phyloP scores from a whole-genome alignment of 2,113 vertebrate genomes.

The Rafetus swinhoei region DNA sequence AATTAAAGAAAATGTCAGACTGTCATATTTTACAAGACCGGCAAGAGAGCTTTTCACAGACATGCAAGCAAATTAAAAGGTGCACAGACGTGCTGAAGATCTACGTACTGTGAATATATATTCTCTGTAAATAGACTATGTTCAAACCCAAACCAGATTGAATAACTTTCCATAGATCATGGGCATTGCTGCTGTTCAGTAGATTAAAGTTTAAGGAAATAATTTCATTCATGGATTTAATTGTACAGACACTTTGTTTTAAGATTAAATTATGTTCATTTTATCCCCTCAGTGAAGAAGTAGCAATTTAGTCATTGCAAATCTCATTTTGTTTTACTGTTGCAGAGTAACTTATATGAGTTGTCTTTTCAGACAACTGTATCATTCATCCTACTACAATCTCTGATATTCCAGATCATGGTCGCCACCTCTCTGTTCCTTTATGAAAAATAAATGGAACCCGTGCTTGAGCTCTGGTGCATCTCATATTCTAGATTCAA shows the following conservation, averaged over 20 bases:
- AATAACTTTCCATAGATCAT: constrained; percentile 39
- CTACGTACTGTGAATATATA: not conserved
- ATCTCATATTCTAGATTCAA: not conserved
- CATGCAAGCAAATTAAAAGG: constrained; percentile 61
- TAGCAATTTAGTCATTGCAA: not conserved
- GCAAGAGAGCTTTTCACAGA: constrained; percentile 63
- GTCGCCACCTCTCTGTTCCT: not conserved
- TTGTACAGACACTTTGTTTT: not conserved
- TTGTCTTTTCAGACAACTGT: not conserved
- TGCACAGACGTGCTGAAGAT: constrained; percentile 44
- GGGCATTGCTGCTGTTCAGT: constrained; percentile 17
- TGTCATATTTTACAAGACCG: constrained; percentile 73
- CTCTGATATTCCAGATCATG: not conserved
- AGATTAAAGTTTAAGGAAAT: constrained; percentile 48
- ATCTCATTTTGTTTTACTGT: not conserved
- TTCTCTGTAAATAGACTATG: not conserved
- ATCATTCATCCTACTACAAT: not conserved
- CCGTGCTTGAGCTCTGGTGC: not conserved
- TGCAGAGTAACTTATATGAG: not conserved
- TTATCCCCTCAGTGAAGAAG: not conserved
- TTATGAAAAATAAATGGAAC: not conserved
- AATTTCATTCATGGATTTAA: constrained; percentile 66
- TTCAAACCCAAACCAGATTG: not conserved
- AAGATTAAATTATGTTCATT: not conserved
- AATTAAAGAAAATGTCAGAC: constrained; percentile 80